Percentiles rank a stretch among this genome's conserved stretches.
Evolutionary conservation across 2,113 vertebrate species (phyloP).

Genomic region (Dolichotis patagonum): DNA sequence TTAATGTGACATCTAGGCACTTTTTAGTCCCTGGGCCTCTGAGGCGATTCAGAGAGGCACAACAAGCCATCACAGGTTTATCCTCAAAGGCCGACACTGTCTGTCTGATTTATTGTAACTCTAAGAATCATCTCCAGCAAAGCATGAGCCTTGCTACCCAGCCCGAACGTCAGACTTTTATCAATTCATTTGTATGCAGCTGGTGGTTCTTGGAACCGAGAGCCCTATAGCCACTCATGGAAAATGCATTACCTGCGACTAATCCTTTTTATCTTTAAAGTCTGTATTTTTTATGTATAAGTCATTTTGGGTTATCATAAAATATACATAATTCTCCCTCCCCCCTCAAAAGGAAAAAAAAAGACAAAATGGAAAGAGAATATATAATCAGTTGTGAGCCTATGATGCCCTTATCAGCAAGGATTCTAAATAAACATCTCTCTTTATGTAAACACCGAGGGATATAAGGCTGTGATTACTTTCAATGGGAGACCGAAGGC

Average conservation of each 20-base stretch:
- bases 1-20: conserved; percentile 94
- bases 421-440: conserved; percentile 91
- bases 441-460: conserved; percentile 90
- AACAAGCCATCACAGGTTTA: conserved; percentile 93
- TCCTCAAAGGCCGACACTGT: conserved; percentile 94
- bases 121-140: conserved; percentile 93
- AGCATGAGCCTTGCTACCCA: conserved; percentile 90
- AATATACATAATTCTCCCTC: conserved; percentile 91
- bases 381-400: conserved; percentile 89
- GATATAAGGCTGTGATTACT: conserved; percentile 89
- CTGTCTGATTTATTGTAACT: conserved; percentile 95
- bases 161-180: conserved; percentile 90
- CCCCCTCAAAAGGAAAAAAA: conserved; percentile 74
- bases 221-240: conserved; percentile 93
- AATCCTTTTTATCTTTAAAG: conserved; percentile 95
- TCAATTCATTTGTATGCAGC: conserved; percentile 94
- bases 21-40: conserved; percentile 92
- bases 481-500: conserved; percentile 88
- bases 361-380: conserved; percentile 90
- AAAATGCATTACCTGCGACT: conserved; percentile 94
- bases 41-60: conserved; percentile 92
- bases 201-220: conserved; percentile 87
- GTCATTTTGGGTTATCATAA: conserved; percentile 93
- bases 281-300: conserved; percentile 93
- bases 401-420: conserved; percentile 87